Percentiles rank a stretch among this genome's conserved stretches.
These are phyloP conservation scores for Campoletis sonorensis DNA, from an alignment of 1,140 invertebrate species.

Conservation along the genomic window DNA sequence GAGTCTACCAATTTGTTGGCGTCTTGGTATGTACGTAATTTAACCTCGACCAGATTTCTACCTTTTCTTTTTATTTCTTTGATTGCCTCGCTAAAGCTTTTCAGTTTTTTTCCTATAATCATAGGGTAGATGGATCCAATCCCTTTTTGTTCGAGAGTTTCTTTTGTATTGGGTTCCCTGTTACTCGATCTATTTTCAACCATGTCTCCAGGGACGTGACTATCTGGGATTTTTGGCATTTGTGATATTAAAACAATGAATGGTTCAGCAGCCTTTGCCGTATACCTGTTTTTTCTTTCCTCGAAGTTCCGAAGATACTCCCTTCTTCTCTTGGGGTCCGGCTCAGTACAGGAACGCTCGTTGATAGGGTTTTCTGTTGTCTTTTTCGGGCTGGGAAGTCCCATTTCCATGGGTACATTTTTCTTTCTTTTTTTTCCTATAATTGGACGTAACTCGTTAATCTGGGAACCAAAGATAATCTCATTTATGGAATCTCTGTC, in stretches of 20 bases:
- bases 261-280: not conserved
- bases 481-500: too few relatives aligned
- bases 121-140: slow-evolving; percentile 21
- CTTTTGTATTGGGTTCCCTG: too few relatives aligned
- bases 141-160: not conserved
- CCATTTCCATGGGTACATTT: too few relatives aligned
- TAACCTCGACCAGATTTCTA: not conserved
- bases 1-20: not conserved
- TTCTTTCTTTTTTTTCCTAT: too few relatives aligned
- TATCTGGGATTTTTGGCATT: too few relatives aligned
- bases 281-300: not conserved
- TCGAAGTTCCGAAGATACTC: not conserved
- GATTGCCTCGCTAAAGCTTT: not conserved
- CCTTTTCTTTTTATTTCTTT: not conserved
- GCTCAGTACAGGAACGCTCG: not conserved
- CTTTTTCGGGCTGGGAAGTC: too few relatives aligned
- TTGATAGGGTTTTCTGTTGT: too few relatives aligned
- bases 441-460: too few relatives aligned
- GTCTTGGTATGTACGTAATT: not conserved
- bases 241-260: not conserved
- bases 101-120: not conserved
- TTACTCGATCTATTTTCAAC: too few relatives aligned
- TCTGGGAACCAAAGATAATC: too few relatives aligned
- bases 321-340: not conserved
- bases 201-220: not conserved